phyloP scores from a whole-genome alignment of 2,113 vertebrate genomes.

The Dendrocopos noguchii region DNA sequence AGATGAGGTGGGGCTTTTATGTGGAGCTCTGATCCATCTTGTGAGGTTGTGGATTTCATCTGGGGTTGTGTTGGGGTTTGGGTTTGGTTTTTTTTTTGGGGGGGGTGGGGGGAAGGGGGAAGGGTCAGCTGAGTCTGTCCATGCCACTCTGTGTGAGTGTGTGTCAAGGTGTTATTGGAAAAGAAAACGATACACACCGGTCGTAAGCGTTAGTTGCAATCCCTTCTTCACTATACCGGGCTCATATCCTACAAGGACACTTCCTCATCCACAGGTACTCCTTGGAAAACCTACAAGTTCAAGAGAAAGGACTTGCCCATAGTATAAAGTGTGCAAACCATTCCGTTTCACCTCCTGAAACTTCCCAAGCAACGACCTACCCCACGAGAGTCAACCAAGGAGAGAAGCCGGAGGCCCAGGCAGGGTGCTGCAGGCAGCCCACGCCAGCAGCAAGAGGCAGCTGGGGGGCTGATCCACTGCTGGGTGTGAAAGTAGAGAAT shows the following conservation, averaged over 20 bases:
- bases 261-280: conserved; percentile 80
- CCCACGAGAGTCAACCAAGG: not conserved
- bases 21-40: not conserved
- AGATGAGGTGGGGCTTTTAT: accelerated
- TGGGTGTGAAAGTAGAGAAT: accelerated
- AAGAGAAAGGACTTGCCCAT: conserved; percentile 86
- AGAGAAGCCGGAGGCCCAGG: not conserved
- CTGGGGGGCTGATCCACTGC: not conserved
- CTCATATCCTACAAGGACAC: conserved; percentile 81
- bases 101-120: too few species aligned
- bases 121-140: not conserved
- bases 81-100: too few species aligned
- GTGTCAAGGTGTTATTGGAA: conserved; percentile 43
- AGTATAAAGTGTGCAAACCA: conserved; percentile 77
- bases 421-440: not conserved
- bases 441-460: accelerated
- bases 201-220: conserved; percentile 79
- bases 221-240: conserved; percentile 82
- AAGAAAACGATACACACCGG: conserved; percentile 80
- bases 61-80: too few species aligned
- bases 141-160: not conserved
- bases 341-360: conserved; percentile 7
- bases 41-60: not conserved
- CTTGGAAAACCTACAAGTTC: conserved; percentile 82
- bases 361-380: conserved; percentile 33